Base-by-base conservation (phyloP, 37 sponge, comb jelly and placozoan species). In the Chondrosia reniformis region DNA sequence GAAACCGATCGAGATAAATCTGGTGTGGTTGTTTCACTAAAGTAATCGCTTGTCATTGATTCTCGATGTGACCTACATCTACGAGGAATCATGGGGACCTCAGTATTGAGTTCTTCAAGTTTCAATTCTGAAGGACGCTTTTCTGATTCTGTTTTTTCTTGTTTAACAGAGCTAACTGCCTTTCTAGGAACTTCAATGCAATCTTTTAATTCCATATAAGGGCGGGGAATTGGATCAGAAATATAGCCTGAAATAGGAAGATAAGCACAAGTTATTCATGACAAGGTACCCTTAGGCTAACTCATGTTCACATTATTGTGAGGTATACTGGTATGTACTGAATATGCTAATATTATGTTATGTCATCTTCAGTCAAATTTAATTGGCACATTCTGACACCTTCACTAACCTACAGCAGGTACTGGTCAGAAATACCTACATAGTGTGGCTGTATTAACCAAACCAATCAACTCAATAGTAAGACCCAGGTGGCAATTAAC, bases 21-120 rank as follows among this genome's bases (percentile, higher is more conserved):
- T 21, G 72, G 72, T 8, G 72, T 42, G 43, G 44, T 69, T 41
- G 72, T 39, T 17, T 69, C 72, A 40, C 72, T 69, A 6, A 69
- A 69, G 72, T 69, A 69, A 44, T 69, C 72, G 24, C 72, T 69
- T 2, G 72, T 39, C 43, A 43, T 41, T 0, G 72, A 69, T 41
- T 39, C 15, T n/a, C 43, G 19, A 6, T 10, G 40, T 19, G 19
- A 10, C 24, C 44, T 39, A 1, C 37, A 13, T 3, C 44, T 22
- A 40, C 19, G 9, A 28, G 58, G 58, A 56, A 56, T 24, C 3
- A 28, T 28, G 25, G 27, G 27, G 43, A 37, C 43, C 38, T 34
- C 5, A 22, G 43, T 69, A 21, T 39, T 13, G 72, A 25, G 21
- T 44, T 69, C 72, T 24, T 42, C 7, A 30, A 13, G n/a, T 30